phyloP scores from a whole-genome alignment of 2,888 invertebrate species.

The Koerneria pararmatus region DNA sequence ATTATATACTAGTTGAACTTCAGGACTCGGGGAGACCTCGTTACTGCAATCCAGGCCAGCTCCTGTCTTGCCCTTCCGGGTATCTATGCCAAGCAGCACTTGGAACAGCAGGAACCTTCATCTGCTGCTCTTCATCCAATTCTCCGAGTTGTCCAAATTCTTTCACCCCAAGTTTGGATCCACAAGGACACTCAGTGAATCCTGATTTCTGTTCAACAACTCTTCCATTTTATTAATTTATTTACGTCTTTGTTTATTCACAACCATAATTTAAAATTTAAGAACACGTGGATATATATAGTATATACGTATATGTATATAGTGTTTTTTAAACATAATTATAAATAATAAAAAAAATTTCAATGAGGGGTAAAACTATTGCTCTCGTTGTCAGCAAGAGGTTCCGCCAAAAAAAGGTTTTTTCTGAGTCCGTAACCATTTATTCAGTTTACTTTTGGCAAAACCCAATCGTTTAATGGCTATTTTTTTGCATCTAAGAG shows the following conservation, averaged over 20 bases:
- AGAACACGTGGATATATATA: slow-evolving; percentile 21
- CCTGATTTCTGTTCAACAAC: background rate
- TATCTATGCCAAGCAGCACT: slow-evolving; percentile 37
- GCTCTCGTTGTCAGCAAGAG: too few relatives aligned
- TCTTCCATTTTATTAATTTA: background rate
- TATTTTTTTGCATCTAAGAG: too few relatives aligned
- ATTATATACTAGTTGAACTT: slow-evolving; percentile 3
- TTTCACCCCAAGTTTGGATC: slow-evolving; percentile 38
- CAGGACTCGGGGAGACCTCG: slow-evolving; percentile 36
- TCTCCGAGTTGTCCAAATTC: slow-evolving; percentile 44
- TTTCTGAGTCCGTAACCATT: too few relatives aligned
- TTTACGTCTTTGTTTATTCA: background rate
- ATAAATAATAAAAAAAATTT: too few relatives aligned
- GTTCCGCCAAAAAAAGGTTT: too few relatives aligned
- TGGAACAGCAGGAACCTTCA: slow-evolving; percentile 28
- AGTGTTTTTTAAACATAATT: slow-evolving; percentile 16
- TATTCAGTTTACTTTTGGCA: too few relatives aligned
- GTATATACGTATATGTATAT: slow-evolving; percentile 19
- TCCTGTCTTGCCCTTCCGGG: slow-evolving; percentile 34
- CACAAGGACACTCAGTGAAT: slow-evolving; percentile 33
- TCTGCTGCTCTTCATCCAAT: slow-evolving; percentile 42
- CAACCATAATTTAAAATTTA: too few relatives aligned
- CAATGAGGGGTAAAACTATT: too few relatives aligned
- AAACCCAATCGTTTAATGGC: too few relatives aligned
- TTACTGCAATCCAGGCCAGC: slow-evolving; percentile 33